Base-by-base conservation (phyloP, 1,140 invertebrate species). In the Penaeus indicus region DNA sequence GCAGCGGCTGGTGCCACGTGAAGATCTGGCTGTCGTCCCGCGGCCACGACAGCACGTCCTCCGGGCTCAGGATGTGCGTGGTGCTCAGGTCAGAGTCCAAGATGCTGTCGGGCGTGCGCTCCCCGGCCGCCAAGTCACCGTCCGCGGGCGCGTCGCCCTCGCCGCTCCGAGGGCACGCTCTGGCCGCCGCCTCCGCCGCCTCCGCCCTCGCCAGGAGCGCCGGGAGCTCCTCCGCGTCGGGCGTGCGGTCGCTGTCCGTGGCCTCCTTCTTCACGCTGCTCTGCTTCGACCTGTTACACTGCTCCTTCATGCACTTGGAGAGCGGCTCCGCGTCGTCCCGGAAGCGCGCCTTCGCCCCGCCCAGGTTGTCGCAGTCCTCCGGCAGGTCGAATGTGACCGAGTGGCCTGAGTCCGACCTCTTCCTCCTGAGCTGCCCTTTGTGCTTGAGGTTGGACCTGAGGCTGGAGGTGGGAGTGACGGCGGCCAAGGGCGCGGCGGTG, bases 341-440 rank as follows among this genome's bases (percentile, higher is more conserved):
- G 25, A 25, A 25, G 5, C 62, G 82, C 18, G 80, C 32, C 13
- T 75, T 42, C 4, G 82, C n/a, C 1, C 42, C 69, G 10, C 88
- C 88, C 27, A 89, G 72, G 64, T 89, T 89, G 47, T 89, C 88
- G 61, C 77, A 84, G 47, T 84, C 62, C 27, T 89, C 88, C 13
- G 88, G 88, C 10, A 89, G 62, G 62, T 89, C 88, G 47, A 89
- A 89, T 0, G 88, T 89, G 61, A 89, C 88, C 25, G 88, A 89
- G 21, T 84, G 88, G 11, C 82, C 88, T 7, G 88, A 89, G 27
- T 89, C 88, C 7, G 88, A 89, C 61, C 83, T 84, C 62, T 47
- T 84, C 13, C 88, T 60, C 27, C 82, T 61, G 7, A 77, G 38
- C n/a, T 84, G 88, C 8, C 81, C 69, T 38, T 47, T 79, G 32